Base-by-base conservation (phyloP, 2,888 invertebrate genomes). In the Scaeva pyrastri region DNA sequence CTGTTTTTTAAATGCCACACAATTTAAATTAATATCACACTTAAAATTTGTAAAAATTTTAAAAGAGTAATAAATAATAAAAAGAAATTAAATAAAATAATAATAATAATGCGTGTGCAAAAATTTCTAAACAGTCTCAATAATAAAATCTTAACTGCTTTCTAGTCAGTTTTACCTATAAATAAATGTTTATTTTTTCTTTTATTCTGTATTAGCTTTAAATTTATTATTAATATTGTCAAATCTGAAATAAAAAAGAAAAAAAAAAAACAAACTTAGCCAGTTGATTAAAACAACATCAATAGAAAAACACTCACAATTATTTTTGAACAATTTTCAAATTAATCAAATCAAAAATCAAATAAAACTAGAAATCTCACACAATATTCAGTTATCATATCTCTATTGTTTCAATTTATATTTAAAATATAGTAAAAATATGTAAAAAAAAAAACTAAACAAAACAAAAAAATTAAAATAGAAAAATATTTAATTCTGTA, bases 71-170 rank as follows among this genome's bases (percentile, higher is more conserved):
- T 36, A 31, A 39, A 55, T 48, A 43, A 21, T 62, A n/a, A 36
- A 45, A 19, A 41, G 7, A 36, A 56, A 21, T 23, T 4, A 16
- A 41, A 26, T 26, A 43, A 2, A 68, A 45, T 11, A 21, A 48
- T n/a, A 68, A n/a, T n/a, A n/a, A n/a, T n/a, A n/a, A n/a, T n/a
- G n/a, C 16, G 78, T 71, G 79, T 64, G 64, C 71, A 55, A 39
- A 31, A 39, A n/a, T 31, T 16, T 39, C 66, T 50, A 16, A 12
- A 62, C 36, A 70, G 48, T 70, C 3, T 52, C 39, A 68, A 80
- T 85, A 80, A 85, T 85, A 85, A 80, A 85, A 80, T 85, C 76
- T 71, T 86, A 81, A 81, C 85, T 81, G 70, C 77, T 77, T 86
- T 86, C 85, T 86, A 86, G 85, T 86, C 85, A 86, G 85, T 81